Base-by-base conservation (phyloP, 2,113 vertebrate species). In the Chionodraco myersi region DNA sequence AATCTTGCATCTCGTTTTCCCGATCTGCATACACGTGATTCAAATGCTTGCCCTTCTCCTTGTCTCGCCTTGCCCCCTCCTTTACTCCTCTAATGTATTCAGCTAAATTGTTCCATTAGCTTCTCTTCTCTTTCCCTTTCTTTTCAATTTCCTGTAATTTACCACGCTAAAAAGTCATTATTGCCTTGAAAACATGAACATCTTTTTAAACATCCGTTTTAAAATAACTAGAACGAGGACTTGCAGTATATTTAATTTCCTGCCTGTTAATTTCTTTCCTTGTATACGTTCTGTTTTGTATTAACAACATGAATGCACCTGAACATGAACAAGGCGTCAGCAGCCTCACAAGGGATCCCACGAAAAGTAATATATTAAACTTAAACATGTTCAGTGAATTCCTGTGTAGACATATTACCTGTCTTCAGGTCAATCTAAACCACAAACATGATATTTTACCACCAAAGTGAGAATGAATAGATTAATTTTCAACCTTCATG, bases 41-140 rank as follows among this genome's bases (percentile, higher is more conserved):
- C 30, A 30, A 30, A 30, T 30, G 0, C 44, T 41, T 14, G 16
- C 23, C 53, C 45, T 72, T 58, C 49, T 71, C 61, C 60, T 65
- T 36, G 10, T 58, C 60, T 52, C 13, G 48, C 14, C 26, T 51
- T 5, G 6, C 21, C 48, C 30, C 11, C 13, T 3, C 60, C 23
- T 12, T 36, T 51, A 10, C 48, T 62, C 4, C 11, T 45, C 23
- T 34, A 68, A 41, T 72, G 61, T 62, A 41, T 58, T 61, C 60
- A 36, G 26, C 58, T 76, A 51, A 78, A 82, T 69, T 3, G 5
- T 69, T 69, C 73, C 67, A 72, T 69, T 66, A 82, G 66, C 61
- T 36, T 72, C 71, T 60, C 21, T 56, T 60, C 21, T 56, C 57
- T 58, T 51, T 34, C 21, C 62, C 11, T 64, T 83, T 52, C 30